A percentile compares a stretch with the other conserved stretches of the same genome.
phyloP scores from a whole-genome alignment of 2,797 vertebrate genomes.

The Glyptemys insculpta region DNA sequence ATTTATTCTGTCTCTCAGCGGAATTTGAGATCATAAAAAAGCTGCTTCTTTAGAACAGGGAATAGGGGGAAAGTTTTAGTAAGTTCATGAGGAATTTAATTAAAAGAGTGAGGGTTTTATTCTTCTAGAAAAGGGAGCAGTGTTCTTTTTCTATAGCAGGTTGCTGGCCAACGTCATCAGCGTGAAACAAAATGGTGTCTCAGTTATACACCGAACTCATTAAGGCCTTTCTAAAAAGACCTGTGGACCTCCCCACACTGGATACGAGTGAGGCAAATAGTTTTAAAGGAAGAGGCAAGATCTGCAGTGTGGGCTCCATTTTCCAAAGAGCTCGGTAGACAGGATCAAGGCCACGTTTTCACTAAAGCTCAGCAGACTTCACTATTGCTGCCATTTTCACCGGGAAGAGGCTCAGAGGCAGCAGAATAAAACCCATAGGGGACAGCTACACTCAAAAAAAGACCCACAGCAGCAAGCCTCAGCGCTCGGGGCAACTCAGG shows the following conservation, averaged over 20 bases:
- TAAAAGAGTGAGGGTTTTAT: constrained; percentile 40
- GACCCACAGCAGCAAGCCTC: background rate
- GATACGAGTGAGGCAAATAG: background rate
- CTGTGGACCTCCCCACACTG: rapidly evolving
- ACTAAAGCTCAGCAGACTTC: background rate
- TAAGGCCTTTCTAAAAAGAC: background rate
- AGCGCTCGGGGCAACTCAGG: background rate
- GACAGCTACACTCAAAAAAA: background rate
- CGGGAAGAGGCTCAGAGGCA: background rate
- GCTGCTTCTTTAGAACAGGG: constrained; percentile 31
- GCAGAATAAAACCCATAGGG: background rate
- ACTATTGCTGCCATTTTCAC: background rate
- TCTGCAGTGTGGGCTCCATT: background rate
- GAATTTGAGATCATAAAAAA: constrained; percentile 66
- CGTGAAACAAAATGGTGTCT: constrained; percentile 56
- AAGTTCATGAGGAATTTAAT: constrained; percentile 65
- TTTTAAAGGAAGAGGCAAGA: background rate
- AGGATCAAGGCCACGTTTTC: background rate
- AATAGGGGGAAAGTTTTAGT: constrained; percentile 41
- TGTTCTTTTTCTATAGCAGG: constrained; percentile 35
- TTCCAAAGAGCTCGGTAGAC: background rate
- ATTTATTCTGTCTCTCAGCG: constrained; percentile 62
- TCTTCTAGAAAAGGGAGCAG: constrained; percentile 41
- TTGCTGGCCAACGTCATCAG: background rate
- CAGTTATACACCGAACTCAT: constrained; percentile 36